phyloP scores from a whole-genome alignment of 2,888 invertebrate species.

The Neoascia interrupta region DNA sequence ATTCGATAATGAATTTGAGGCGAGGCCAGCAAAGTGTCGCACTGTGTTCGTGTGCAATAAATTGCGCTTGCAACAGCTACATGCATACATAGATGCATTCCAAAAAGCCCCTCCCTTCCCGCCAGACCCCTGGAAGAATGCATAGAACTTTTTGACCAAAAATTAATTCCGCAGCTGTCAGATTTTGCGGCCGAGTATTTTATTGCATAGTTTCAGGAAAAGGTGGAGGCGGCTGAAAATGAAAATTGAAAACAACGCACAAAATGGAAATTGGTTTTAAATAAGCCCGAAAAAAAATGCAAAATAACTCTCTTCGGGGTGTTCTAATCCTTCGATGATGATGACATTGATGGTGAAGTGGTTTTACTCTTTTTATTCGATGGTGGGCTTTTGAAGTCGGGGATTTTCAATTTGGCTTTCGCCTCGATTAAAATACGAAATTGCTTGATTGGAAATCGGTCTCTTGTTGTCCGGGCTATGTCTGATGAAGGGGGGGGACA shows the following conservation, averaged over 20 bases:
- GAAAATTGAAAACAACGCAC: conserved; percentile 46
- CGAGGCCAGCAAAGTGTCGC: conserved; percentile 69
- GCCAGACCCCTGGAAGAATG: conserved; percentile 13
- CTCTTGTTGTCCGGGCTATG: conserved; percentile 8
- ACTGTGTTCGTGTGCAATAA: conserved; percentile 66
- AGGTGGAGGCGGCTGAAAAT: too few relatives aligned
- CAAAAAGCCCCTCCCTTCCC: conserved; percentile 2
- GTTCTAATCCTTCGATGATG: conserved; percentile 28
- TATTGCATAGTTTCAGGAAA: conserved; percentile 12
- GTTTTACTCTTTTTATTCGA: not conserved
- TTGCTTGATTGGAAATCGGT: conserved; percentile 63
- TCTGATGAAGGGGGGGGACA: conserved; percentile 3
- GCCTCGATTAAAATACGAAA: conserved; percentile 42
- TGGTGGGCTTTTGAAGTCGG: conserved; percentile 49
- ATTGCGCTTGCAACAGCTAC: conserved; percentile 34
- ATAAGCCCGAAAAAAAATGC: conserved; percentile 2
- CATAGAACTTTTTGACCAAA: conserved; percentile 64
- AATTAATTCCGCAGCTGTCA: conserved; percentile 70
- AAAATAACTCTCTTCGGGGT: conserved; percentile 5
- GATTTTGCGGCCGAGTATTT: conserved; percentile 62
- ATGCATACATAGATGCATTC: conserved; percentile 13
- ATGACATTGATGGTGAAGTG: conserved; percentile 30
- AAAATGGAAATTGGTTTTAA: conserved; percentile 61
- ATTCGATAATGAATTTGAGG: conserved; percentile 70
- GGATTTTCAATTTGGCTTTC: conserved; percentile 60